Evolutionary conservation across 2,113 vertebrate genomes (phyloP), one percentile per base, ranked within the genome.

Genomic region (Ageneiosus marmoratus): DNA sequence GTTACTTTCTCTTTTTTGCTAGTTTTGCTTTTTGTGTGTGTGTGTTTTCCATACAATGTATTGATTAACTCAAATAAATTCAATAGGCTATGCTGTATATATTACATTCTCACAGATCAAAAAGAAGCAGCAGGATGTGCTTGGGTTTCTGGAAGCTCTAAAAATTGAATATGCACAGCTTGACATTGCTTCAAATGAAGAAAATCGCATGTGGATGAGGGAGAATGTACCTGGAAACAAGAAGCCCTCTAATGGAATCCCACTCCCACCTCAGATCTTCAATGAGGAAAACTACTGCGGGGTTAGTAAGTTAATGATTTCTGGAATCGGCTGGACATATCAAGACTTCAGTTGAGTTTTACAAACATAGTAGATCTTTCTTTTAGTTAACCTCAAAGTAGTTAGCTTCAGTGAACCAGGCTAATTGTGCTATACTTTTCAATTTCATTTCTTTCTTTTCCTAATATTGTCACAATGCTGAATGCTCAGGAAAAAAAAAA

Each of bases 51-150:
- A 46, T 5, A 7, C n/a, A 11, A 24, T 41, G 20, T 12, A 24
- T 20, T 12, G 65, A 2, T n/a, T 24, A 70, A 37, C 41, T 48
- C n/a, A 48, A n/a, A 72, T 27, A 27, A 12, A 69, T 15, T 50
- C 7, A 50, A 5, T 50, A 27, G 13, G 69, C 24, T 27, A 5
- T n/a, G n/a, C n/a, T n/a, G n/a, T n/a, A n/a, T 46, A 53, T 32
- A 46, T 34, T 11, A 29, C n/a, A 51, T 32, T 77, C 80, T 70
- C 72, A 29, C 89, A 99, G 98, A 99, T 99, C 89, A 99, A 99
- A 91, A 99, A 99, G 93, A 99, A 99, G 83, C 98, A 99, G 87
- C 98, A 99, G 87, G 98, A 99, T 92, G 98, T 99, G 41, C 94
- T 99, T 13, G 97, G 94, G 62, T 99, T 99, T 92, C 88, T 99